Conservation (phyloP, 2,888 invertebrate species). For the Habroteleia sp. region DNA sequence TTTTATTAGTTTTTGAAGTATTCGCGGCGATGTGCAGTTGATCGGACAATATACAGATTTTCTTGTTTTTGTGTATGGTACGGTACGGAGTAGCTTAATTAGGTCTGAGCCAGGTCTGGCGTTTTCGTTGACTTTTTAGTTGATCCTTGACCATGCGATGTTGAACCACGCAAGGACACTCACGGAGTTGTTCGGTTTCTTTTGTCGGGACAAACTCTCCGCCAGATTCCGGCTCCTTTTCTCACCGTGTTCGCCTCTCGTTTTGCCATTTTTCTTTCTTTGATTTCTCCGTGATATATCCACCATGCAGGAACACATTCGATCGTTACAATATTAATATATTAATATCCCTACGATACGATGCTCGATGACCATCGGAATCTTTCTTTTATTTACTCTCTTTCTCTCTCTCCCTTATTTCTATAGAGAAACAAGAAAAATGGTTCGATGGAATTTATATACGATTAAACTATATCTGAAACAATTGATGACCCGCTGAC, state of each 20-base stretch:
- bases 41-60: slow-evolving; percentile 37
- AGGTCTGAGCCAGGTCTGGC: slow-evolving; percentile 28
- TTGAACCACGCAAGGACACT: slow-evolving; percentile 45
- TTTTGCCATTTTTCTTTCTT: slow-evolving; percentile 22
- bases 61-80: slow-evolving; percentile 38
- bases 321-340: slow-evolving; percentile 40
- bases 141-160: slow-evolving; percentile 44
- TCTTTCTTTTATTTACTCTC: slow-evolving; percentile 34
- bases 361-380: neutral
- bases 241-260: slow-evolving; percentile 2
- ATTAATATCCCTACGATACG: slow-evolving; percentile 41
- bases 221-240: slow-evolving; percentile 26
- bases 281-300: slow-evolving; percentile 50
- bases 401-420: too few species aligned
- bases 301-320: slow-evolving; percentile 20
- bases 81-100: slow-evolving; percentile 56
- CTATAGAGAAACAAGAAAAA: slow-evolving; percentile 19
- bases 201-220: slow-evolving; percentile 25
- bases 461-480: slow-evolving; percentile 24
- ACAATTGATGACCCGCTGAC: slow-evolving; percentile 46
- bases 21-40: too few species aligned
- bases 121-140: slow-evolving; percentile 53
- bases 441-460: slow-evolving; percentile 25
- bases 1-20: too few species aligned
- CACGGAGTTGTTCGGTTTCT: neutral